Evolutionary conservation across 1,140 invertebrate species (phyloP), one percentile per base, ranked within the genome.

Genomic region (Ooceraea biroi): DNA sequence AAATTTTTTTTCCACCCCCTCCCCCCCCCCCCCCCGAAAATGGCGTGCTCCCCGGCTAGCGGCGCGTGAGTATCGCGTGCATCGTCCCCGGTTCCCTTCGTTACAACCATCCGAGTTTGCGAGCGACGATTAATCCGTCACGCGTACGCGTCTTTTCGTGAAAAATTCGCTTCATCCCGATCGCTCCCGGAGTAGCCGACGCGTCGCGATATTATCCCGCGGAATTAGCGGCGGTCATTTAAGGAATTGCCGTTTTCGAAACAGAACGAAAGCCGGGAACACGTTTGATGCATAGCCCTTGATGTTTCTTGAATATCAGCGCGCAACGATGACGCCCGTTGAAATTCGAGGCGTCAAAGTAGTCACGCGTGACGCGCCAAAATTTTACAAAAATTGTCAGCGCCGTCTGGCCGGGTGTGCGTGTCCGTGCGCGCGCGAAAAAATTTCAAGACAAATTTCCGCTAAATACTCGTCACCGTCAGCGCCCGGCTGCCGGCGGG

Each of bases 381-480:
- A 82, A 82, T 76, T 82, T 80, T 80, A 80, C 76, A 80, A 80
- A 80, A 80, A 80, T 80, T 80, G 76, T 80, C 68, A 71, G 55
- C 63, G 78, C 46, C 55, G 60, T 69, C 63, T 68, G 76, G 36
- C 36, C n/a, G n/a, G n/a, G n/a, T n/a, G n/a, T n/a, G n/a, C n/a
- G n/a, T n/a, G n/a, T n/a, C n/a, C n/a, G n/a, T n/a, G 57, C 57
- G 65, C 41, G 68, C 55, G 60, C 41, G 63, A 80, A 84, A 82
- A 71, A 82, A 46, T 66, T 77, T 65, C 71, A 83, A 83, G 73
- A 80, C 58, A 63, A 76, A 80, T 77, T 69, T 84, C 44, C 68
- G 52, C 19, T 69, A 69, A 84, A 84, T 80, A 69, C 63, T 66
- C 68, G 74, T 52, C 76, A 19, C 50, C 41, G 1, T 48, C 14